Conservation (phyloP, 2,113 vertebrate genomes). For the Loxodonta africana region DNA sequence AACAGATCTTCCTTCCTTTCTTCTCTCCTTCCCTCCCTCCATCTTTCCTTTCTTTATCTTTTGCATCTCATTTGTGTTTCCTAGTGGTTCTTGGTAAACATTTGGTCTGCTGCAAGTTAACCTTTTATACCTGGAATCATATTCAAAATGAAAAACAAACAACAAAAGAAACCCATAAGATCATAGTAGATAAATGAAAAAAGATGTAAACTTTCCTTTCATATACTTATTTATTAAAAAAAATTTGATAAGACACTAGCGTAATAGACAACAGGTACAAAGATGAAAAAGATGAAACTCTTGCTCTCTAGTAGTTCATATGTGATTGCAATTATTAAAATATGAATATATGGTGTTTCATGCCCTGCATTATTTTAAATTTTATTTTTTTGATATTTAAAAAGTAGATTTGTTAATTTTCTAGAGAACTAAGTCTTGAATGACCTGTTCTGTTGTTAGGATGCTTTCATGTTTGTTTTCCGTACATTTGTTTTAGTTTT, state of each 20-base stretch:
- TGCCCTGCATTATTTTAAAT: background rate
- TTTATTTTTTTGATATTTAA: slow-evolving; percentile 9
- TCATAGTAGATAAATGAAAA: background rate
- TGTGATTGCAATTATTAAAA: slow-evolving; percentile 35
- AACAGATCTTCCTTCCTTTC: background rate
- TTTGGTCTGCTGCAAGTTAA: background rate
- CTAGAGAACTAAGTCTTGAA: background rate
- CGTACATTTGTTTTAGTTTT: slow-evolving; percentile 3
- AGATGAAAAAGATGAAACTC: background rate
- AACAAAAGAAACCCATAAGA: background rate
- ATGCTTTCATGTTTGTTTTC: slow-evolving; percentile 23
- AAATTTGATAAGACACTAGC: slow-evolving; percentile 14
- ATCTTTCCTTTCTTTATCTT: background rate
- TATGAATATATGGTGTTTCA: background rate
- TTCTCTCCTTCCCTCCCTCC: background rate
- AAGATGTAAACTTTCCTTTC: background rate
- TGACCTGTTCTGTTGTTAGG: background rate
- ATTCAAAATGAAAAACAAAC: background rate
- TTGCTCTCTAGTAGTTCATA: background rate
- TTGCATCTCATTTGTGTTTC: background rate
- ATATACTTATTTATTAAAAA: background rate
- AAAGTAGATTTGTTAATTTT: slow-evolving; percentile 13
- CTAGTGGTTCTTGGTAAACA: background rate
- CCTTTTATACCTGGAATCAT: background rate
- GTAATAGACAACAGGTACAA: background rate